These are phyloP conservation scores for Aratinga solstitialis DNA, from an alignment of 2,797 vertebrate genomes.

Conservation along the genomic window DNA sequence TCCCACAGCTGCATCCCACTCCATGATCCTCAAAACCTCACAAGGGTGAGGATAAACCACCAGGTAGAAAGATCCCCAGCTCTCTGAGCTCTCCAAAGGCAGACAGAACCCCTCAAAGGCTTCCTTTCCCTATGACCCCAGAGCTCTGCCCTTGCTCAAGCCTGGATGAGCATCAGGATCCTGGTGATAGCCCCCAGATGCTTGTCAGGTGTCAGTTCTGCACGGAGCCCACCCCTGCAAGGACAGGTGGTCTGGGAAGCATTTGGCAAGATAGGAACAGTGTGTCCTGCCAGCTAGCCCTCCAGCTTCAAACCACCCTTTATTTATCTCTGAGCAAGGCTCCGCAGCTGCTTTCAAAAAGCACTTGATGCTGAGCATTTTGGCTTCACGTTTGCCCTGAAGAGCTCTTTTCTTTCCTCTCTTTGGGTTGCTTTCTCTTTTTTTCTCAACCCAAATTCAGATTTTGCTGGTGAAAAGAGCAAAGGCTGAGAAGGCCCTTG, in stretches of 20 bases:
- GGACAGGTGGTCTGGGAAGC: conserved; percentile 7
- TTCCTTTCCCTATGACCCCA: background rate
- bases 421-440: background rate
- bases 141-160: background rate
- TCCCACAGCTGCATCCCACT: background rate
- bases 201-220: background rate
- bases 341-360: conserved; percentile 35
- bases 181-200: fast-evolving
- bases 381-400: background rate
- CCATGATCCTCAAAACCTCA: background rate
- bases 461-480: background rate
- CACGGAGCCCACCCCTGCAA: background rate
- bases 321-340: background rate
- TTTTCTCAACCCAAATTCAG: background rate
- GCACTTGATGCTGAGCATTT: conserved; percentile 8
- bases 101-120: background rate
- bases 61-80: background rate
- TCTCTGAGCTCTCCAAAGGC: background rate
- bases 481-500: background rate
- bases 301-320: conserved; percentile 23
- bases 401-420: background rate
- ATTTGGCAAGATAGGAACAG: conserved; percentile 13
- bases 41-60: background rate
- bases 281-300: conserved; percentile 6
- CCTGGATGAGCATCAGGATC: background rate